Conservation (phyloP, 2,113 vertebrate species). For the Lagopus leucura region DNA sequence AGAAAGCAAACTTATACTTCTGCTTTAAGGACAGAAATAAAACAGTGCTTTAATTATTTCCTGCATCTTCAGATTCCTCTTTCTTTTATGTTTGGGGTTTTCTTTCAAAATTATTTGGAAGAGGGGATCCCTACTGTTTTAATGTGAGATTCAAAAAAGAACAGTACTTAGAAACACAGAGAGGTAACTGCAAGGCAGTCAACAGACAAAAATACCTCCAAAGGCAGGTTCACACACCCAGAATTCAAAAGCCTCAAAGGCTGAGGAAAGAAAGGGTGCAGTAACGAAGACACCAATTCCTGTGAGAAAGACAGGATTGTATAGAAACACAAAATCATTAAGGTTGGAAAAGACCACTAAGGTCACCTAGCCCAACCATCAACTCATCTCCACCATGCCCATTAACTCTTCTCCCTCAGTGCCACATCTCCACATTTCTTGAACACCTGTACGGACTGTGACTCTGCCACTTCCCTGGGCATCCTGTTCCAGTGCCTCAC, state of each 20-base stretch:
- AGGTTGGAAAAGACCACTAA: not conserved
- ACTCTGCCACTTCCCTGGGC: too few relatives aligned
- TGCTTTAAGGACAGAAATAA: not conserved
- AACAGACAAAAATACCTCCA: not conserved
- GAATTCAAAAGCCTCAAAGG: not conserved
- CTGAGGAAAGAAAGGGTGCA: not conserved
- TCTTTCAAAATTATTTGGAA: not conserved
- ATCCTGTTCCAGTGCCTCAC: too few relatives aligned
- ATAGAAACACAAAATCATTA: not conserved
- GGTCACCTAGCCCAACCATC: not conserved
- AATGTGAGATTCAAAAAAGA: not conserved
- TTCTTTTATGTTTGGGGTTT: not conserved
- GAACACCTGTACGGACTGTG: too few relatives aligned
- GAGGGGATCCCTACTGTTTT: not conserved
- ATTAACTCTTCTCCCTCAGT: too few relatives aligned
- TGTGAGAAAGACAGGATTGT: not conserved
- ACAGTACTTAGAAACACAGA: not conserved
- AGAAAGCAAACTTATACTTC: not conserved
- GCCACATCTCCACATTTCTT: too few relatives aligned
- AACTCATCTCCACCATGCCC: too few relatives aligned
- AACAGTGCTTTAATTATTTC: not conserved
- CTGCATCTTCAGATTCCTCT: not conserved
- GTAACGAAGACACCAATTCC: fast-evolving
- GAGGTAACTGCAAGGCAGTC: not conserved
- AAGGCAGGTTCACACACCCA: not conserved